Evolutionary conservation across 2,888 invertebrate species (phyloP).

Genomic region (Xestobium rufovillosum): DNA sequence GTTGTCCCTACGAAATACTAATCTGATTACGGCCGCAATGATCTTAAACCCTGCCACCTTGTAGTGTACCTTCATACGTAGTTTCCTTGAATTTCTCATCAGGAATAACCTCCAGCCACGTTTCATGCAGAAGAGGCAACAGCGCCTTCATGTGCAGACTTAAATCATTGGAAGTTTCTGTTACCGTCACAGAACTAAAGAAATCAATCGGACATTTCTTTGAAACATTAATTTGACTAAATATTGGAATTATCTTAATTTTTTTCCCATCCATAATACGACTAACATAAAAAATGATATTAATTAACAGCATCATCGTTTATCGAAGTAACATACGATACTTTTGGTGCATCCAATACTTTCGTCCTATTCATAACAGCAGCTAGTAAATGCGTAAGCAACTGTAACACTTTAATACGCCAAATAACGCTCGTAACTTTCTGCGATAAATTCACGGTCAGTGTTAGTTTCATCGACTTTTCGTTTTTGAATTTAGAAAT

Average conservation of each 20-base stretch:
- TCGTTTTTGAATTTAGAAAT: constrained; percentile 67
- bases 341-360: background rate
- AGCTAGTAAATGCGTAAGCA: constrained; percentile 1
- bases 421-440: constrained; percentile 70
- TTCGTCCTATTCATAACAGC: background rate
- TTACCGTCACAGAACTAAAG: no score
- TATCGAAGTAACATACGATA: background rate
- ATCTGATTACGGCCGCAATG: no score
- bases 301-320: no score
- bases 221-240: constrained; percentile 18
- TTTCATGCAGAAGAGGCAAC: constrained; percentile 72
- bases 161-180: no score
- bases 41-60: no score
- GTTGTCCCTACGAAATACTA: constrained; percentile 27
- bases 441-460: constrained; percentile 62
- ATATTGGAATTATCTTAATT: constrained; percentile 19
- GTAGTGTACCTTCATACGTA: constrained; percentile 6
- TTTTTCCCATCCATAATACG: constrained; percentile 15
- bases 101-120: constrained; percentile 75
- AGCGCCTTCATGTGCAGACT: constrained; percentile 58
- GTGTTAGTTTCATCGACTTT: constrained; percentile 57
- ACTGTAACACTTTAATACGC: constrained; percentile 63
- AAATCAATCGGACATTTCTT: constrained; percentile 12
- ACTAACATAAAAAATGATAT: background rate
- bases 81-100: constrained; percentile 21